A percentile compares a stretch with the other conserved stretches of the same genome.
Evolutionary conservation across 2,113 vertebrate genomes (phyloP).

Genomic region (Phainopepla nitens): DNA sequence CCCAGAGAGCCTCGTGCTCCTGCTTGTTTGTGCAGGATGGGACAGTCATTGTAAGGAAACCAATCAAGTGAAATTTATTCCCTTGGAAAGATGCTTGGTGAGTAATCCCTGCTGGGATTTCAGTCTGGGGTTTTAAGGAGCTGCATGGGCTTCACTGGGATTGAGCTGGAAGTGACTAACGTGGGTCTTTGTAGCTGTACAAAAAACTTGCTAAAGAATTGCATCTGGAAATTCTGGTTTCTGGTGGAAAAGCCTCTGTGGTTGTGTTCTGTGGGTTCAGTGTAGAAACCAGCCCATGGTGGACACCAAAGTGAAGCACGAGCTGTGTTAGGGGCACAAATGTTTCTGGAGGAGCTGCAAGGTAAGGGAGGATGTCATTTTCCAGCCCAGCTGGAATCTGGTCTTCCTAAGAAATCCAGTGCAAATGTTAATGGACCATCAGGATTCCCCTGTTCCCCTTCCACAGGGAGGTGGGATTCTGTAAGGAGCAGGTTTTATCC

Average conservation of each 20-base stretch:
- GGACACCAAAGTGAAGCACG: not conserved
- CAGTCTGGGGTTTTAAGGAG: not conserved
- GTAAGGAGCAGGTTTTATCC: not conserved
- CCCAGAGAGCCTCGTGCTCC: not conserved
- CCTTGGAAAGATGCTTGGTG: not conserved
- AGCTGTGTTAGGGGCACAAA: not conserved
- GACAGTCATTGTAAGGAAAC: not conserved
- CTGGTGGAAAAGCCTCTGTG: not conserved
- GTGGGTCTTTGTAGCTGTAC: not conserved
- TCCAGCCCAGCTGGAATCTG: not conserved
- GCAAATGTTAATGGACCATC: not conserved
- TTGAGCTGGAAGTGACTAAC: not conserved
- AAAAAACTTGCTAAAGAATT: not conserved
- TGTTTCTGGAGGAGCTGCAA: not conserved
- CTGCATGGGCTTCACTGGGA: not conserved
- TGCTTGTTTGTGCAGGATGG: not conserved
- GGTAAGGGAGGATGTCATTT: not conserved
- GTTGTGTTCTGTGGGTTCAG: not conserved
- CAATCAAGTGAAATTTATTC: not conserved
- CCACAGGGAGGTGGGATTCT: accelerated
- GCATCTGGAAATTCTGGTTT: not conserved
- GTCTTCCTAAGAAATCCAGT: not conserved
- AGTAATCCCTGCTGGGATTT: not conserved
- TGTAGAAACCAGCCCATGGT: not conserved
- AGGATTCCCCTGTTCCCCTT: not conserved